These are phyloP conservation scores for Ardeotis arabs DNA, from an alignment of 2,113 vertebrate genomes.

Conservation along the genomic window DNA sequence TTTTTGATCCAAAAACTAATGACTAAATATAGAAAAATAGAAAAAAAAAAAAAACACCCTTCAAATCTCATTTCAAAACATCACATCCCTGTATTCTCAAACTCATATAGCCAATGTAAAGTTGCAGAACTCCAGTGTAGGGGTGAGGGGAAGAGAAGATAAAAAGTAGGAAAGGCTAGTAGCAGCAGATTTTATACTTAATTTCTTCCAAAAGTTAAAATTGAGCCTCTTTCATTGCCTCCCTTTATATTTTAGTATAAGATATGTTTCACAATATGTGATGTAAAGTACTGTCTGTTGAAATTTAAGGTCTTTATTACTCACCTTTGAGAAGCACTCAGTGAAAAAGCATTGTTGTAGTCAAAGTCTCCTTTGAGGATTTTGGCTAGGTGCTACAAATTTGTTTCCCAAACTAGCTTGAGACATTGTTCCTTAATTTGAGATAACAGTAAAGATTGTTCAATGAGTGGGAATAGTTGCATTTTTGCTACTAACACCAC, in stretches of 20 bases:
- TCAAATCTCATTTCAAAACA: not conserved
- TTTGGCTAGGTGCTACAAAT: not conserved
- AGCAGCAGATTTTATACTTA: not conserved
- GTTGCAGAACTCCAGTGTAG: not conserved
- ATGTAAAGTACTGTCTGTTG: not conserved
- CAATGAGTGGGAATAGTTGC: rapidly evolving
- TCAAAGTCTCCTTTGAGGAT: not conserved
- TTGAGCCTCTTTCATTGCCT: not conserved
- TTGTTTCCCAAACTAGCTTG: not conserved
- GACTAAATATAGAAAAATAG: not conserved
- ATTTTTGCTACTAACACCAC: not conserved
- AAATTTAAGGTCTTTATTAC: not conserved
- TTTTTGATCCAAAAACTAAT: not conserved
- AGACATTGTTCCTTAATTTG: not conserved
- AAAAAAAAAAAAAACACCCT: not conserved
- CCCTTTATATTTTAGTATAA: not conserved
- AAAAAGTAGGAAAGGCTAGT: not conserved
- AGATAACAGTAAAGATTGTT: not conserved
- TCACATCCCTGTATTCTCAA: not conserved
- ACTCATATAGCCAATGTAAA: not conserved
- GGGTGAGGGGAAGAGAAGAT: not conserved
- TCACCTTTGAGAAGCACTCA: not conserved
- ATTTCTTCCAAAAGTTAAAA: not conserved
- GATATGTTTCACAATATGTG: not conserved
- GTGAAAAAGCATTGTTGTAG: not conserved